These are phyloP conservation scores for Phycodurus eques DNA, from an alignment of 2,113 vertebrate genomes.

Conservation along the genomic window DNA sequence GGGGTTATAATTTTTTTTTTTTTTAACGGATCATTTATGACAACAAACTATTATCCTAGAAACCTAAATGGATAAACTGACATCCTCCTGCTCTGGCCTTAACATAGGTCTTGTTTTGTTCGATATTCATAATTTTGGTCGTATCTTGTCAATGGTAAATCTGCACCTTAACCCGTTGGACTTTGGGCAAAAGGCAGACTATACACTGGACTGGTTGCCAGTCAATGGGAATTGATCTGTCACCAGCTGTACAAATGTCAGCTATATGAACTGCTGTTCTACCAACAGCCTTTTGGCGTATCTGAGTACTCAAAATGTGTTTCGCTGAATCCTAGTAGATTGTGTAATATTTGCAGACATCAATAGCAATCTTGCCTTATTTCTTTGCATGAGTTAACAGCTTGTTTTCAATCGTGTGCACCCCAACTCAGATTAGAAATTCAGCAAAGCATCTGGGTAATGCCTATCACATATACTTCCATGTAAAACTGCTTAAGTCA, in stretches of 20 bases:
- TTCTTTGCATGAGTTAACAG: not conserved
- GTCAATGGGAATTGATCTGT: not conserved
- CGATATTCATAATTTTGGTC: not conserved
- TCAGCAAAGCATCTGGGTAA: not conserved
- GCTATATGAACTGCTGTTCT: not conserved
- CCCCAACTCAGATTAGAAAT: not conserved
- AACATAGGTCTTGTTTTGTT: not conserved
- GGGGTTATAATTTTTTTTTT: not conserved
- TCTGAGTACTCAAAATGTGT: not conserved
- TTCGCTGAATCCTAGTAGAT: not conserved
- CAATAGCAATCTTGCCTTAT: not conserved
- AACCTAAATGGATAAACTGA: not conserved
- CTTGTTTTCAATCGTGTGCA: not conserved
- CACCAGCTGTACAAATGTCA: not conserved
- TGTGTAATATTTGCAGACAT: not conserved
- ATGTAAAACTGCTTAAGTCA: conserved; percentile 13
- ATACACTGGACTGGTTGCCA: not conserved
- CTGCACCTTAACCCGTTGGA: not conserved
- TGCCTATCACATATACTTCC: conserved; percentile 1
- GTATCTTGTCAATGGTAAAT: not conserved
- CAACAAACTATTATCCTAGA: not conserved
- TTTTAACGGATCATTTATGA: not conserved
- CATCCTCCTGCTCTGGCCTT: not conserved
- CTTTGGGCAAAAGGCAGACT: not conserved
- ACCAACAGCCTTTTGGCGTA: not conserved